Percentiles rank a stretch among this genome's conserved stretches.
Conservation (phyloP, 2,888 invertebrate genomes). For the Galerucella nymphaeae region DNA sequence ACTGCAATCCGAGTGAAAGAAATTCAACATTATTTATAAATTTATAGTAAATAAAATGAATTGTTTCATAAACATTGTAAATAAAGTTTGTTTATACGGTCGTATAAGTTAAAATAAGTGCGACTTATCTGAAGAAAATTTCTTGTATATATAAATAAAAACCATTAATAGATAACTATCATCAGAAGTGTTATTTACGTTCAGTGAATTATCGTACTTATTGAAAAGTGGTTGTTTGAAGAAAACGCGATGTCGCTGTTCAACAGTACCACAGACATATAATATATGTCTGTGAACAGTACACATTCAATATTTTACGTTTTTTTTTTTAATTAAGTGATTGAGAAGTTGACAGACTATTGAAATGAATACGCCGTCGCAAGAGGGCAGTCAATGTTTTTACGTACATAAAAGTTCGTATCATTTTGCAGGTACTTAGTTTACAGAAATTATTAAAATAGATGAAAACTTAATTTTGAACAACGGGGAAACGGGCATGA, state of each 20-base stretch:
- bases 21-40: not conserved
- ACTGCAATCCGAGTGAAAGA: not conserved
- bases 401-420: not conserved
- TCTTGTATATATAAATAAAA: conserved; percentile 1
- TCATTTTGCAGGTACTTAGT: not conserved
- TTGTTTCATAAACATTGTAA: not conserved
- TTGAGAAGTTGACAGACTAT: not conserved
- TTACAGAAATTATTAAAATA: not conserved
- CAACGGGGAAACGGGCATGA: no score
- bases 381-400: not conserved
- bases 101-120: not conserved
- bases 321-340: not conserved
- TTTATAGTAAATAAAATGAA: not conserved
- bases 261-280: not conserved
- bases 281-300: no score
- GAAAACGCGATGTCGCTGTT: not conserved
- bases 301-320: not conserved
- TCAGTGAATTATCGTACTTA: not conserved
- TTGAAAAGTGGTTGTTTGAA: not conserved
- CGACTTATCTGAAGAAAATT: not conserved
- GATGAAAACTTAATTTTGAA: not conserved
- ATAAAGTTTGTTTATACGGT: not conserved
- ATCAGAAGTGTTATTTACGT: not conserved
- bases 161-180: not conserved
- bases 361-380: not conserved